phyloP scores from a whole-genome alignment of 2,888 invertebrate genomes.

The Drosophila neoperkinsi region DNA sequence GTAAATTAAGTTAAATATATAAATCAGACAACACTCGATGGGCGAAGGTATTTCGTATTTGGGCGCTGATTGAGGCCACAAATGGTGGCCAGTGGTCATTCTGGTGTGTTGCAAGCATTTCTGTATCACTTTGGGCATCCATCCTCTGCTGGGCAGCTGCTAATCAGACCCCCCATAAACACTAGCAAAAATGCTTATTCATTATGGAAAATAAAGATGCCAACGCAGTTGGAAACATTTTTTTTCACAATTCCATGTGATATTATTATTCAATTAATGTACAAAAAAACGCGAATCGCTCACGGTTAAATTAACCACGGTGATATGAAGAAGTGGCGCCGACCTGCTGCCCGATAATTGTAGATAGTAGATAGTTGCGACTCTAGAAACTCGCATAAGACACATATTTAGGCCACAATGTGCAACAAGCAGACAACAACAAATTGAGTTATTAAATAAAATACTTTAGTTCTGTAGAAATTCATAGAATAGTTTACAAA shows the following conservation, averaged over 20 bases:
- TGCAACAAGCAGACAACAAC: background rate
- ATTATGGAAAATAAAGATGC: conserved; percentile 25
- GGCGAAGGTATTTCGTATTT: conserved; percentile 56
- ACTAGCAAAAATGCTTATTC: conserved; percentile 32
- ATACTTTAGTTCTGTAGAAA: conserved; percentile 1
- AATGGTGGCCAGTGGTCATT: conserved; percentile 22
- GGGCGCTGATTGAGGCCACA: conserved; percentile 48
- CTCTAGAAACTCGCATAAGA: conserved; percentile 33
- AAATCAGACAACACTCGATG: conserved; percentile 77
- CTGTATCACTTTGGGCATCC: conserved; percentile 12
- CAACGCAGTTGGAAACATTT: conserved; percentile 43
- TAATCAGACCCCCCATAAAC: conserved; percentile 1
- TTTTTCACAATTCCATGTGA: conserved; percentile 30
- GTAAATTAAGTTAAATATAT: conserved; percentile 77
- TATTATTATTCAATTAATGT: conserved; percentile 55
- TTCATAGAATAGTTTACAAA: conserved; percentile 42
- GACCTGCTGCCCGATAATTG: conserved; percentile 15
- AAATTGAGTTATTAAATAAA: conserved; percentile 1
- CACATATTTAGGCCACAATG: conserved; percentile 21
- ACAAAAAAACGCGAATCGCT: conserved; percentile 19
- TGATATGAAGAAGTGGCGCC: conserved; percentile 20
- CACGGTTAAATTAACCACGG: conserved; percentile 8
- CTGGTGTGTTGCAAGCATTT: background rate
- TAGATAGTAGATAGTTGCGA: background rate
- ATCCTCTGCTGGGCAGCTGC: conserved; percentile 8